Base-by-base conservation (phyloP, 1,140 invertebrate species). In the Lanistes nyassanus region DNA sequence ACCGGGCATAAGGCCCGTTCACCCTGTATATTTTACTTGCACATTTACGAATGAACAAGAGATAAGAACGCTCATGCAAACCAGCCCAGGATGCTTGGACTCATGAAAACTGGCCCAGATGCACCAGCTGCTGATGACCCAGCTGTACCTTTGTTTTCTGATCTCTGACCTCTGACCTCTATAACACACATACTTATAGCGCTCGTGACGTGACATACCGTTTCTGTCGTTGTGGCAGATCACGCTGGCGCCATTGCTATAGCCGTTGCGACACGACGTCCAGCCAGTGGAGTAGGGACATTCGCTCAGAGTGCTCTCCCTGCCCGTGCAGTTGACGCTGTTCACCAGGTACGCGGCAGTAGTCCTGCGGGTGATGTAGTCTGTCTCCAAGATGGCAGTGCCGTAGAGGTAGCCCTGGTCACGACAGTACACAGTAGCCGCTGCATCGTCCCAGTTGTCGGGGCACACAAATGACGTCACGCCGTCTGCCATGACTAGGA, bases 351-450 rank as follows among this genome's bases (percentile, higher is more conserved):
- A 94, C 92, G 80, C 92, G 89, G 16, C 51, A 1, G 37, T 13
- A 6, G 0, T 23, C 3, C 2, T 11, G 58, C 13, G 2, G 19
- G 36, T 9, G 0, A 21, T 0, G 5, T 53, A 9, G 11, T 0
- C 2, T 16, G 42, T 53, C 47, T n/a, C 13, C 29, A 5, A 29
- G 53, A 62, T 53, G 7, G 75, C 75, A 53, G n/a, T 26, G 56
- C 75, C 75, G 23, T n/a, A 34, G 21, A 19, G 19, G 58, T 31
- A 82, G 91, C 93, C 94, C 31, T 94, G 82, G 83, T 94, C 92
- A 56, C 89, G 90, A 81, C 94, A 95, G 31, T 93, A 89, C 0
- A 95, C 90, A 78, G 92, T 88, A 2, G 93, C 94, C 77, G 93
- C 92, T 29, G 86, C 90, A 56, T 94, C 85, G 0, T 91, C 92